phyloP scores from a whole-genome alignment of 2,888 invertebrate genomes.

The Amblyteles armatorius region DNA sequence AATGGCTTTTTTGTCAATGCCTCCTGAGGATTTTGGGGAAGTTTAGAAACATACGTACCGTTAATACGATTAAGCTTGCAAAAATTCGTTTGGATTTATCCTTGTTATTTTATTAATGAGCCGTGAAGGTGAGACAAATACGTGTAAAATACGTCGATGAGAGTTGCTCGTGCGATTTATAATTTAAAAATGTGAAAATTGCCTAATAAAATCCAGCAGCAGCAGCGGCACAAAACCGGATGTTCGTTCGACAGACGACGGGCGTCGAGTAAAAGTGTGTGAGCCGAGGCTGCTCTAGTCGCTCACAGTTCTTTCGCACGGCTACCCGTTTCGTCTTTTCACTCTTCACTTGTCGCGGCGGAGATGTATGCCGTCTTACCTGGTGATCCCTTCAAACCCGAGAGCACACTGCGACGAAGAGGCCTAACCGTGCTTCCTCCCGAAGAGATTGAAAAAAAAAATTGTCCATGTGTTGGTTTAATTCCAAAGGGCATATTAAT shows the following conservation, averaged over 20 bases:
- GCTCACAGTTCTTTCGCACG: constrained; percentile 52
- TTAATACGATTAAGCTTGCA: background rate
- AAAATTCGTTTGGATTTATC: background rate
- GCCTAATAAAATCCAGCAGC: constrained; percentile 8
- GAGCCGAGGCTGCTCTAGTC: constrained; percentile 27
- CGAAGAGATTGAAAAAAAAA: background rate
- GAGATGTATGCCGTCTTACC: constrained; percentile 24
- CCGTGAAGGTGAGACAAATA: background rate
- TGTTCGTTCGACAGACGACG: constrained; percentile 53
- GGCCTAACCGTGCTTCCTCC: background rate
- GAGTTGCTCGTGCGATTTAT: background rate
- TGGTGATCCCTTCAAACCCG: constrained; percentile 31
- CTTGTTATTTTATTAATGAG: background rate
- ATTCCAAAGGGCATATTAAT: background rate
- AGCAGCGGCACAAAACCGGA: constrained; percentile 49
- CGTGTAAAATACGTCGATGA: background rate
- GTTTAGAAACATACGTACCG: constrained; percentile 33
- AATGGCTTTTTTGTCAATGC: background rate
- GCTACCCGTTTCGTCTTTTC: constrained; percentile 21
- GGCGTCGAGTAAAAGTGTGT: constrained; percentile 61
- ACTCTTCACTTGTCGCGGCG: background rate
- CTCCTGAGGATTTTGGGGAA: background rate
- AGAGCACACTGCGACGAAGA: constrained; percentile 22
- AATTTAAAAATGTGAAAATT: background rate
- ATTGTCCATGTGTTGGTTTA: background rate